Evolutionary conservation across 2,113 vertebrate species (phyloP).

Genomic region (Heloderma charlesbogerti): DNA sequence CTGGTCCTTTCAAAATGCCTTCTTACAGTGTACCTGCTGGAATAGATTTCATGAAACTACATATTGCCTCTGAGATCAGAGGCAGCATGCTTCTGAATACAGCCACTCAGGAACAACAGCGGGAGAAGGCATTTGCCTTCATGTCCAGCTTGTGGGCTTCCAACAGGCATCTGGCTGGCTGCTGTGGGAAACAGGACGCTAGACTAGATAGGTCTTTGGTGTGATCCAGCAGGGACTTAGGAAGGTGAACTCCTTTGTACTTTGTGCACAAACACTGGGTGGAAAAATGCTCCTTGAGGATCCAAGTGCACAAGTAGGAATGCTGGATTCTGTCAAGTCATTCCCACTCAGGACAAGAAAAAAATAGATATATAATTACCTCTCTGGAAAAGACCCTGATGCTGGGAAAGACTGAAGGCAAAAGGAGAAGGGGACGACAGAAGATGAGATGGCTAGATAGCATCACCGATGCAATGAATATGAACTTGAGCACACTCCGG

Average conservation of each 20-base stretch:
- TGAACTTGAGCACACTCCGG: too few relatives aligned
- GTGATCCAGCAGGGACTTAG: background rate
- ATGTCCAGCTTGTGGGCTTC: background rate
- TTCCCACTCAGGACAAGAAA: background rate
- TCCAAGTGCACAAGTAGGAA: background rate
- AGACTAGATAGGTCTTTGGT: background rate
- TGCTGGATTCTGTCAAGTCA: background rate
- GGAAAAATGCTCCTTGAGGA: background rate
- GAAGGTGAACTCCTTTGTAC: background rate
- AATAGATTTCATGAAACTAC: background rate
- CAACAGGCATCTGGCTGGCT: background rate
- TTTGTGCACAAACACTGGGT: background rate
- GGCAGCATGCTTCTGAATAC: background rate
- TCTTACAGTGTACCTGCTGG: background rate
- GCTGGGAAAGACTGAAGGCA: too few relatives aligned
- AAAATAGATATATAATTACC: background rate
- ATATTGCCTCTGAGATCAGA: too few relatives aligned
- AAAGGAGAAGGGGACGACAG: too few relatives aligned
- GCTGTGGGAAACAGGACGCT: background rate
- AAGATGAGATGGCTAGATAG: too few relatives aligned
- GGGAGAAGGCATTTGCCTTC: background rate
- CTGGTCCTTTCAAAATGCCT: background rate
- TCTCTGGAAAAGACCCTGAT: too few relatives aligned
- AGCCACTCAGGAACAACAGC: background rate
- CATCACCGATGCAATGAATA: too few relatives aligned